Conservation (phyloP, 2,797 vertebrate genomes). For the Myiotriccus ornatus region DNA sequence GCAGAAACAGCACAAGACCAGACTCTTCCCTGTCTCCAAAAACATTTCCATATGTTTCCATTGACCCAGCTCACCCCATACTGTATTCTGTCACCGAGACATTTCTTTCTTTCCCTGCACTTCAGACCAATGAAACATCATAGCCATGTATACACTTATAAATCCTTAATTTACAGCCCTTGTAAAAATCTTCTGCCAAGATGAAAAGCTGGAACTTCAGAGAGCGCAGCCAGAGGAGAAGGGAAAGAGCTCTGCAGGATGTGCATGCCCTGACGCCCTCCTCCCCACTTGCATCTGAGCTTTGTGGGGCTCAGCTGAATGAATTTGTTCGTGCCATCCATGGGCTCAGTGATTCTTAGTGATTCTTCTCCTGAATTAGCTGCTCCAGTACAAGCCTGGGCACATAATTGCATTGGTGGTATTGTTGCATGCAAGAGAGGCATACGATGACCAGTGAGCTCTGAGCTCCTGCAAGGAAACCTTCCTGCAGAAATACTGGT, state of each 20-base stretch:
- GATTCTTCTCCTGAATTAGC: neutral
- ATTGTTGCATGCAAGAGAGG: too few species aligned
- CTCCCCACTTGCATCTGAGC: neutral
- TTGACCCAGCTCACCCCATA: constrained; percentile 30
- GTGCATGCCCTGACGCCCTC: neutral
- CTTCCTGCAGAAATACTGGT: neutral
- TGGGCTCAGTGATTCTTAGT: neutral
- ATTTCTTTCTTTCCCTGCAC: constrained; percentile 32
- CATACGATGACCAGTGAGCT: neutral
- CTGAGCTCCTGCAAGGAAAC: neutral
- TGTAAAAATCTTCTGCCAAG: constrained; percentile 62
- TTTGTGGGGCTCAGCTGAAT: neutral
- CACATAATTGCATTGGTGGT: accelerated
- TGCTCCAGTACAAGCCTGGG: neutral
- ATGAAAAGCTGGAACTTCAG: constrained; percentile 61
- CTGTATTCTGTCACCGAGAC: constrained; percentile 30
- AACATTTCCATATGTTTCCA: constrained; percentile 61
- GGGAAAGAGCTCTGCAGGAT: neutral
- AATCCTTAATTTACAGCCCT: constrained; percentile 64
- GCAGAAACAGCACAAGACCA: constrained; percentile 19
- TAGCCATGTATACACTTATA: constrained; percentile 51
- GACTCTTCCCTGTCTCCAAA: constrained; percentile 7
- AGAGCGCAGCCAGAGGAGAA: neutral
- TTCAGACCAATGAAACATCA: constrained; percentile 62
- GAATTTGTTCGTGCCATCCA: neutral